Evolutionary conservation across 2,888 invertebrate species (phyloP), one percentile per base, ranked within the genome.

Genomic region (Pyrgus malvae): DNA sequence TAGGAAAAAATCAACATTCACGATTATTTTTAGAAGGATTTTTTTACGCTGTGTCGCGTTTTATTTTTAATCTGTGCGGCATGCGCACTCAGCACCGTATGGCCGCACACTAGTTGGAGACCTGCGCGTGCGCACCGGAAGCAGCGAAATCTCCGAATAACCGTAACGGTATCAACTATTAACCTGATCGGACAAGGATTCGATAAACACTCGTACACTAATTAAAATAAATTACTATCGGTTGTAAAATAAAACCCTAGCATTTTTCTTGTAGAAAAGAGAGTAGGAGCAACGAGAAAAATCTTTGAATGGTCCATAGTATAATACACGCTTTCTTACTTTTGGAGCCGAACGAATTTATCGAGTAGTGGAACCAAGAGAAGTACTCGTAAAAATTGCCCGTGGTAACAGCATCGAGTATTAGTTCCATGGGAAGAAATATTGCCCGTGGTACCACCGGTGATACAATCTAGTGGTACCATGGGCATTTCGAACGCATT

Each of bases 51-150:
- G 31, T 38, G 6, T 37, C 21, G 21, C 12, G 19, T 40, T 11
- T 48, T 25, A 19, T 27, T 27, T 31, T 11, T 27, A 14, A 37
- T 23, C 27, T 37, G 41, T 23, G 53, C 57, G 33, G 48, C 66
- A 64, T 63, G 60, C 66, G 60, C 60, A 48, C 63, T 48, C 55
- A 45, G 45, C 58, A 51, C 56, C 50, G 55, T 48, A 33, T 54
- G 31, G 56, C 49, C 51, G 59, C 56, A 59, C 60, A 68, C 70
- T 69, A 66, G 31, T 27, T 11, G 12, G 17, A 2, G n/a, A 6
- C 37, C 38, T 40, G 64, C 63, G 65, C 66, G 49, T 46, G 60
- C 63, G 65, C 59, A 60, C 2, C 23, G 16, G 25, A 29, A 11
- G 33, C 49, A 37, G 48, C 53, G 53, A 59, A 58, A 62, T 62